A percentile compares a stretch with the other conserved stretches of the same genome.
These are phyloP conservation scores for Poeciliopsis occidentalis DNA, from an alignment of 2,113 vertebrate genomes.

Conservation along the genomic window DNA sequence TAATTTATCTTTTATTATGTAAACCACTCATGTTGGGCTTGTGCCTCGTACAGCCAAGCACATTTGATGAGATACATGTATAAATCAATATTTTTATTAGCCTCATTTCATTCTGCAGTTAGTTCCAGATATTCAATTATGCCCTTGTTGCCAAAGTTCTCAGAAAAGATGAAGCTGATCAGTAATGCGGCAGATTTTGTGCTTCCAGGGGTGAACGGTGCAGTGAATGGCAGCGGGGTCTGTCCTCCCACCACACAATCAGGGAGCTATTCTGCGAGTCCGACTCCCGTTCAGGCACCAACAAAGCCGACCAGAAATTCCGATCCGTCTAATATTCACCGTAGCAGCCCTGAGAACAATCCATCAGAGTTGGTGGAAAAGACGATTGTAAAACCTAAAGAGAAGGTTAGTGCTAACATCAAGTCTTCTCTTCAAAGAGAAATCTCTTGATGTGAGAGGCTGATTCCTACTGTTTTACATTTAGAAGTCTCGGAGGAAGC, in stretches of 20 bases:
- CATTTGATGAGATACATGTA: constrained; percentile 69
- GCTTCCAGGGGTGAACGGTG: constrained; percentile 89
- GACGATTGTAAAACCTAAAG: constrained; percentile 88
- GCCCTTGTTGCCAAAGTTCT: constrained; percentile 31
- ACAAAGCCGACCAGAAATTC: constrained; percentile 82
- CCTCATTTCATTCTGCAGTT: constrained; percentile 50
- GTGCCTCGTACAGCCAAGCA: constrained; percentile 48
- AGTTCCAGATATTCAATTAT: constrained; percentile 64
- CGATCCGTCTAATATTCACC: constrained; percentile 80
- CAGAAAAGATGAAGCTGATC: constrained; percentile 36
- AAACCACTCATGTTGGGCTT: constrained; percentile 67
- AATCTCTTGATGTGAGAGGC: neutral
- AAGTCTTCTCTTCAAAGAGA: neutral
- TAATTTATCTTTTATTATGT: constrained; percentile 77
- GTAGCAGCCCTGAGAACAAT: constrained; percentile 82
- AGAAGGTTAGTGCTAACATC: constrained; percentile 84
- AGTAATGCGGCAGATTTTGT: constrained; percentile 31
- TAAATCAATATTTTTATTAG: constrained; percentile 73
- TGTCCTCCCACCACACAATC: constrained; percentile 80
- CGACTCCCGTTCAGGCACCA: constrained; percentile 78
- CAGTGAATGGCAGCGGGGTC: constrained; percentile 88
- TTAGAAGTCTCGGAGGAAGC: constrained; percentile 91
- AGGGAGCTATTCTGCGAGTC: constrained; percentile 80
- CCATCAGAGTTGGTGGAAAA: constrained; percentile 82
- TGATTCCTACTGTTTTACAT: constrained; percentile 18